These are phyloP conservation scores for Percopsis omiscomaycus DNA, from an alignment of 2,797 vertebrate species.

Conservation along the genomic window DNA sequence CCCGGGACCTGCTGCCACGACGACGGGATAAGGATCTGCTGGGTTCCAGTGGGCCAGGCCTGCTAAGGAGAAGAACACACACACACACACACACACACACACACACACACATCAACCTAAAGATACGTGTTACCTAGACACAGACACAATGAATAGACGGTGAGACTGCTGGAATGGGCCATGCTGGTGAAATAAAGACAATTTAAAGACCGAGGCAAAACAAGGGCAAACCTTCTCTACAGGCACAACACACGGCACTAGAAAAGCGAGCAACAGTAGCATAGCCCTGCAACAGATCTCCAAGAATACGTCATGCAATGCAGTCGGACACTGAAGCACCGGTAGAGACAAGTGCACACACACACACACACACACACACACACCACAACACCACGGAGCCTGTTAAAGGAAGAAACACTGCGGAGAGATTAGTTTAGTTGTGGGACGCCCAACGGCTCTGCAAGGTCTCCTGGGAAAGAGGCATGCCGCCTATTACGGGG, in stretches of 20 bases:
- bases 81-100: neutral
- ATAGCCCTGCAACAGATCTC: constrained; percentile 65
- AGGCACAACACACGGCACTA: constrained; percentile 59
- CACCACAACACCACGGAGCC: constrained; percentile 59
- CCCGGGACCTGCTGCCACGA: constrained; percentile 98
- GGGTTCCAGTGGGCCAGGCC: constrained; percentile 95
- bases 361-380: constrained; percentile 36
- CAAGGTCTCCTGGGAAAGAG: constrained; percentile 42
- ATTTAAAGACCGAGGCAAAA: constrained; percentile 45
- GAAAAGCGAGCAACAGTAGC: constrained; percentile 67
- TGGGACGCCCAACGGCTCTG: constrained; percentile 47
- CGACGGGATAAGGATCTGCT: constrained; percentile 96
- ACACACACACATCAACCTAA: constrained; percentile 14
- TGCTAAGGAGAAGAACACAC: constrained; percentile 80
- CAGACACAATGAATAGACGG: neutral
- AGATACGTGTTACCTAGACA: neutral
- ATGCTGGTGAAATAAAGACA: constrained; percentile 58
- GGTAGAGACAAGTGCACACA: constrained; percentile 38
- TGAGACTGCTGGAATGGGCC: constrained; percentile 51
- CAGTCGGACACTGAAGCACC: constrained; percentile 51
- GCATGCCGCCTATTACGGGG: constrained; percentile 64
- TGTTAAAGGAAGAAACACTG: constrained; percentile 67
- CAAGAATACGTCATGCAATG: constrained; percentile 69
- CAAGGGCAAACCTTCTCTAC: constrained; percentile 44
- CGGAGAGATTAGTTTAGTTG: constrained; percentile 56